phyloP scores from a whole-genome alignment of 2,797 vertebrate species.

The Brachyalestes nurse region DNA sequence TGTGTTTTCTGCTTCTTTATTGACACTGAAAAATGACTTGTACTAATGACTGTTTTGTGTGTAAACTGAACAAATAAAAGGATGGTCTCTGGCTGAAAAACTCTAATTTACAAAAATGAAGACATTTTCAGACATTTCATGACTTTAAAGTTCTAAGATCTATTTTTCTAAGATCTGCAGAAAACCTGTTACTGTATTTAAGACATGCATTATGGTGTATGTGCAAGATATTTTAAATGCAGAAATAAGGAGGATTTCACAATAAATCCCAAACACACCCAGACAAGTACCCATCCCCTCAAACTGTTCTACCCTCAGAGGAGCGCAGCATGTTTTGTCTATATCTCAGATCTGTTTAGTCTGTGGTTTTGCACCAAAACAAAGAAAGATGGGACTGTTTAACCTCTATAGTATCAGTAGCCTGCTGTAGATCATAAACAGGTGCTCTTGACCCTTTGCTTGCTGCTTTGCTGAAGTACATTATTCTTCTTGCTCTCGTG shows the following conservation, averaged over 20 bases:
- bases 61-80: too few relatives aligned
- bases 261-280: neutral
- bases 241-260: neutral
- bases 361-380: constrained; percentile 31
- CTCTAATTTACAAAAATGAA: too few relatives aligned
- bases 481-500: neutral
- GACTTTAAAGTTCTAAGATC: too few relatives aligned
- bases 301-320: neutral
- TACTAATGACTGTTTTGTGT: too few relatives aligned
- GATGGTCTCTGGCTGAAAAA: too few relatives aligned
- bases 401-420: constrained; percentile 1
- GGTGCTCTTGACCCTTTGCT: neutral
- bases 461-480: neutral
- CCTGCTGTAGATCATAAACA: neutral
- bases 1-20: too few relatives aligned
- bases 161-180: too few relatives aligned
- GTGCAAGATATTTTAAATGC: too few relatives aligned
- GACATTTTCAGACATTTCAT: too few relatives aligned
- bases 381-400: constrained; percentile 33
- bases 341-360: constrained; percentile 44
- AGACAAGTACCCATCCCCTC: neutral
- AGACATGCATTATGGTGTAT: too few relatives aligned
- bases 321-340: constrained; percentile 37
- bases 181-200: too few relatives aligned
- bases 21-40: too few relatives aligned